Evolutionary conservation across 1,140 invertebrate genomes (phyloP).

Genomic region (Drosophila sucinea): DNA sequence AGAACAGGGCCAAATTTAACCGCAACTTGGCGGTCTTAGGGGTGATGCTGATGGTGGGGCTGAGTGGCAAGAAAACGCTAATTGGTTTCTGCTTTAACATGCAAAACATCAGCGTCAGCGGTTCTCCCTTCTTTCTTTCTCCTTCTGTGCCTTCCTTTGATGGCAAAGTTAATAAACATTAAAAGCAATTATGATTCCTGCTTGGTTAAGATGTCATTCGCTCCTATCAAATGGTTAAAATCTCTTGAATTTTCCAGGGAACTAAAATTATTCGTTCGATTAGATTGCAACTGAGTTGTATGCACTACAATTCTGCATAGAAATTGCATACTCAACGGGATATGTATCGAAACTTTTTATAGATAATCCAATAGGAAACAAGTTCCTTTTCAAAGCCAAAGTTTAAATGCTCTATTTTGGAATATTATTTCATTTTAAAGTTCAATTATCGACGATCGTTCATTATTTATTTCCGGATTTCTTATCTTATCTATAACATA

Average conservation of each 20-base stretch:
- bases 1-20: conserved; percentile 21
- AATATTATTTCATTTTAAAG: too few species aligned
- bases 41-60: neutral
- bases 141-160: conserved; percentile 38
- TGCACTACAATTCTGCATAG: conserved; percentile 1
- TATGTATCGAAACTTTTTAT: too few species aligned
- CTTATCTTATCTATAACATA: too few species aligned
- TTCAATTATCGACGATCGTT: too few species aligned
- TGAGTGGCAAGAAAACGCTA: conserved; percentile 69
- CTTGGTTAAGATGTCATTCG: conserved; percentile 47
- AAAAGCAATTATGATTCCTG: conserved; percentile 72
- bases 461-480: too few species aligned
- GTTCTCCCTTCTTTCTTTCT: neutral
- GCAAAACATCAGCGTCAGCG: conserved; percentile 41
- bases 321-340: conserved; percentile 11
- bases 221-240: neutral
- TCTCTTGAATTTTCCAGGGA: neutral
- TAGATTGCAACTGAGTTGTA: neutral
- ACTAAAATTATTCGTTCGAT: neutral
- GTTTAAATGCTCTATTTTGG: too few species aligned
- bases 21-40: conserved; percentile 17
- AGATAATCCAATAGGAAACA: neutral
- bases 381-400: too few species aligned
- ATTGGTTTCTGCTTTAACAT: conserved; percentile 74
- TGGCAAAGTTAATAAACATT: conserved; percentile 78